Conservation (phyloP, 2,888 invertebrate genomes). For the Hydraecia micacea region DNA sequence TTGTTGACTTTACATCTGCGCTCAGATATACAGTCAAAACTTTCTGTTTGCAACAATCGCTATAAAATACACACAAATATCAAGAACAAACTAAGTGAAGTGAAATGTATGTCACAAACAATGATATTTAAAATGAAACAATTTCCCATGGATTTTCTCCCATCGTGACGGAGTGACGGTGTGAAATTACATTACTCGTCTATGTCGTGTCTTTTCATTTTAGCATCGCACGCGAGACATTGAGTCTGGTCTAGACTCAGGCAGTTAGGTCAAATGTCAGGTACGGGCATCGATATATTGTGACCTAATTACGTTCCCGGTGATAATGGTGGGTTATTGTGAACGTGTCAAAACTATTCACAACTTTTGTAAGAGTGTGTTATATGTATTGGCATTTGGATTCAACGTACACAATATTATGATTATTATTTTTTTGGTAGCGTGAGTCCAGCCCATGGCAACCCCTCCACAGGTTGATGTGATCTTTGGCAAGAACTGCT, state of each 20-base stretch:
- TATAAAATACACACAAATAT: slow-evolving; percentile 43
- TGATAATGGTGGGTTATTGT: slow-evolving; percentile 33
- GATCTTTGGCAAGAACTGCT: too few relatives aligned
- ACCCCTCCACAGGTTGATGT: not conserved
- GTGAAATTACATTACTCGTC: slow-evolving; percentile 66
- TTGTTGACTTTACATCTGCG: not conserved
- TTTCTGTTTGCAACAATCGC: slow-evolving; percentile 18
- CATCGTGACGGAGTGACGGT: slow-evolving; percentile 62
- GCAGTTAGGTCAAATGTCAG: slow-evolving; percentile 64
- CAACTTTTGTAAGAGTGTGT: not conserved
- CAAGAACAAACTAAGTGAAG: slow-evolving; percentile 45
- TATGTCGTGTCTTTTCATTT: slow-evolving; percentile 65
- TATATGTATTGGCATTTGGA: not conserved
- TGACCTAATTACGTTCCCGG: slow-evolving; percentile 39
- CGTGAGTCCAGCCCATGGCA: not conserved
- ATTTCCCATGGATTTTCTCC: slow-evolving; percentile 67
- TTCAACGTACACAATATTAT: not conserved
- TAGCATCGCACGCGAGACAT: slow-evolving; percentile 64
- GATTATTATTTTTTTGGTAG: not conserved
- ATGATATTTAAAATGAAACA: slow-evolving; percentile 61
- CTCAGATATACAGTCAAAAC: not conserved
- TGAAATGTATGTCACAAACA: slow-evolving; percentile 61
- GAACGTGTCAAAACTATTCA: not conserved
- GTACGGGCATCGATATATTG: slow-evolving; percentile 40
- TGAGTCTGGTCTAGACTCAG: slow-evolving; percentile 64